These are phyloP conservation scores for Leptinotarsa haldemani DNA, from an alignment of 2,888 invertebrate genomes.

Conservation along the genomic window DNA sequence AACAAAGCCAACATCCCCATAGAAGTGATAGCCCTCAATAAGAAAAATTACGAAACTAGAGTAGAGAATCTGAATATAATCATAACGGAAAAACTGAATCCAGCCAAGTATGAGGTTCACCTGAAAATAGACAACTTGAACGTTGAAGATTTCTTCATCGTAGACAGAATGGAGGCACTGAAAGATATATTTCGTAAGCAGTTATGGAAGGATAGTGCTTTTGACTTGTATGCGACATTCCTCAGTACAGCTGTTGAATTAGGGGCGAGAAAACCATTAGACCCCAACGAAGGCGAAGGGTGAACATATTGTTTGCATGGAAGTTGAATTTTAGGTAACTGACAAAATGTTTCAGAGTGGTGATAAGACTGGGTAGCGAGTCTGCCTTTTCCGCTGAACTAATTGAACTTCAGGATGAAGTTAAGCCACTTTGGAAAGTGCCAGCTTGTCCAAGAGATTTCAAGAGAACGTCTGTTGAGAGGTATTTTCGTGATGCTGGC, in stretches of 20 bases:
- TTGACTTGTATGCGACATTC: constrained; percentile 84
- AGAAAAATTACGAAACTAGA: constrained; percentile 81
- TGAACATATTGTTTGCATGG: constrained; percentile 58
- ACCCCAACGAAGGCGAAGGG: constrained; percentile 90
- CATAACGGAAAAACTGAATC: constrained; percentile 74
- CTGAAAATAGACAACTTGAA: constrained; percentile 91
- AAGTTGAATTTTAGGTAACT: constrained; percentile 4
- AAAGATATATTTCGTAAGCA: constrained; percentile 81
- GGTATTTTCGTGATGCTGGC: constrained; percentile 81
- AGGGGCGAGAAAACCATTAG: constrained; percentile 84
- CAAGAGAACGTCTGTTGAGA: constrained; percentile 87
- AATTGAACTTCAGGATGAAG: constrained; percentile 80
- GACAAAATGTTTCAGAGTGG: constrained; percentile 70
- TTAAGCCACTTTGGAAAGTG: constrained; percentile 82
- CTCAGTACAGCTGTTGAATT: constrained; percentile 86
- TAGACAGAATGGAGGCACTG: constrained; percentile 75
- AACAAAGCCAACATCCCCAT: constrained; percentile 70
- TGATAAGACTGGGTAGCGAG: constrained; percentile 84
- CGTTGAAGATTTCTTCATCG: constrained; percentile 87
- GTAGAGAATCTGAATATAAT: constrained; percentile 69
- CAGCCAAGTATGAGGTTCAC: constrained; percentile 82
- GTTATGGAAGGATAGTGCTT: constrained; percentile 81
- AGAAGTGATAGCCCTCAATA: constrained; percentile 82
- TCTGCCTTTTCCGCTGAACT: constrained; percentile 78
- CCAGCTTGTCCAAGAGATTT: constrained; percentile 84